Conservation (phyloP, 2,797 vertebrate species). For the Spheniscus humboldti region DNA sequence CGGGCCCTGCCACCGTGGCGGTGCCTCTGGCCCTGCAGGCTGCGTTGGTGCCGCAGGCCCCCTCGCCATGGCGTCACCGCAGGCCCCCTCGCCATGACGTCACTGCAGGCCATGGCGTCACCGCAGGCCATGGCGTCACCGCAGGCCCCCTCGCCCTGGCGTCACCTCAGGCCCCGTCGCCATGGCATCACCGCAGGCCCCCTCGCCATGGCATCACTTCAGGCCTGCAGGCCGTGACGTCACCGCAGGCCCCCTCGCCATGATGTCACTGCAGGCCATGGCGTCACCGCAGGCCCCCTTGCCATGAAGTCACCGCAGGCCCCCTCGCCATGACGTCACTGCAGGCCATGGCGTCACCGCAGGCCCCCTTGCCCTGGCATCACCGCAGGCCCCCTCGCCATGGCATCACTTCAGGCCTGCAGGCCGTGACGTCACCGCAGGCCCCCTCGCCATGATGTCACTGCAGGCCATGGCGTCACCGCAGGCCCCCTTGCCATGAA, state of each 20-base stretch:
- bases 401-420: no score
- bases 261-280: not conserved
- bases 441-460: not conserved
- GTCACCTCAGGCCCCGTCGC: no score
- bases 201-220: not conserved
- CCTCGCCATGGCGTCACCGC: rapidly evolving
- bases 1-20: rapidly evolving
- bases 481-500: not conserved
- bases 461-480: not conserved
- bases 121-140: no score
- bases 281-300: no score
- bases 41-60: not conserved
- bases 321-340: not conserved
- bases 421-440: no score
- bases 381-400: no score
- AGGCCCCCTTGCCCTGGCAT: no score
- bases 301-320: no score
- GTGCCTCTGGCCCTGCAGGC: not conserved
- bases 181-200: not conserved
- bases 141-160: no score
- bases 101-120: no score
- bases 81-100: rapidly evolving
- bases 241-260: no score
- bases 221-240: not conserved
- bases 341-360: not conserved